Conservation (phyloP, 2,888 invertebrate species). For the Caenorhabditis wallacei region DNA sequence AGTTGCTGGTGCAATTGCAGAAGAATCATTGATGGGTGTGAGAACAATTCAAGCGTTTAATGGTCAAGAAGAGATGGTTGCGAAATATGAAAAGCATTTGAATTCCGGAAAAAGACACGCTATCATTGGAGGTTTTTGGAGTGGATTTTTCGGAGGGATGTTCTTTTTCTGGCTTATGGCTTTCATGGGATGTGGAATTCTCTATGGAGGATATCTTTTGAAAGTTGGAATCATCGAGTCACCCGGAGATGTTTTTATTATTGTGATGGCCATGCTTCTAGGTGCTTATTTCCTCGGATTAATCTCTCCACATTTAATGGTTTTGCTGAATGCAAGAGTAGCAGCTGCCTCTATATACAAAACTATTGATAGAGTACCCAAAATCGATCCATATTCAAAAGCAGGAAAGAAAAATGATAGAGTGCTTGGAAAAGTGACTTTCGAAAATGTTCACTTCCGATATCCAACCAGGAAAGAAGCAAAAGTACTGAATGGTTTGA, state of each 20-base stretch:
- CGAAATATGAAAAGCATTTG: conserved; percentile 65
- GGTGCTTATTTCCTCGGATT: conserved; percentile 75
- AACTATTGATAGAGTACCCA: conserved; percentile 73
- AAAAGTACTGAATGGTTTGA: conserved; percentile 71
- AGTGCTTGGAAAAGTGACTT: conserved; percentile 65
- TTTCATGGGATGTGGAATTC: conserved; percentile 73
- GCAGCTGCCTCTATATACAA: conserved; percentile 73
- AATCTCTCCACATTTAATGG: conserved; percentile 75
- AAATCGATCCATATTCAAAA: conserved; percentile 75
- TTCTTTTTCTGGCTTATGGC: conserved; percentile 76
- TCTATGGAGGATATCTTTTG: conserved; percentile 75
- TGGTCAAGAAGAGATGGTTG: conserved; percentile 76
- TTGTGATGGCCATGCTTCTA: conserved; percentile 76
- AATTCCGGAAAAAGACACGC: conserved; percentile 70
- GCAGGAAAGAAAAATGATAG: conserved; percentile 62
- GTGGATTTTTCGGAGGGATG: conserved; percentile 75
- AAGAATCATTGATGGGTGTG: conserved; percentile 76
- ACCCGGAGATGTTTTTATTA: conserved; percentile 80
- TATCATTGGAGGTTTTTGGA: conserved; percentile 77
- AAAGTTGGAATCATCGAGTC: conserved; percentile 68
- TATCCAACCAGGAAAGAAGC: conserved; percentile 74
- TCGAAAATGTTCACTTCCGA: conserved; percentile 78
- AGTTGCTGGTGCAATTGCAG: conserved; percentile 76
- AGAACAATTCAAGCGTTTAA: conserved; percentile 77
- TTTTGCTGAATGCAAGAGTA: conserved; percentile 74